A percentile compares a stretch with the other conserved stretches of the same genome.
phyloP scores from a whole-genome alignment of 2,888 invertebrate genomes.

The Amphipoea lucens region DNA sequence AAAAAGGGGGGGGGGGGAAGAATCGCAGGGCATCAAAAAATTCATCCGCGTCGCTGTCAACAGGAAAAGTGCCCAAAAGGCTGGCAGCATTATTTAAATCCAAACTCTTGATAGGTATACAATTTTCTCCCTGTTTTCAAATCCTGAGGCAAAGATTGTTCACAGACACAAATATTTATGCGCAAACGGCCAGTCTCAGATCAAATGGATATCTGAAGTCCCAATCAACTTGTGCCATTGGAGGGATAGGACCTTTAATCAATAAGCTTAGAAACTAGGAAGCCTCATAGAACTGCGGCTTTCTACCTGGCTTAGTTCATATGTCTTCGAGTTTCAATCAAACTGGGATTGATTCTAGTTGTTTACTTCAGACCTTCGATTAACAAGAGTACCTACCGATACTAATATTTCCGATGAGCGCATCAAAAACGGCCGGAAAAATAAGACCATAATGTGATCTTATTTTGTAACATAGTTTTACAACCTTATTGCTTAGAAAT shows the following conservation, averaged over 20 bases:
- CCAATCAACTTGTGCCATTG: conserved; percentile 29
- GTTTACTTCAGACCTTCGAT: no score
- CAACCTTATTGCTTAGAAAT: no score
- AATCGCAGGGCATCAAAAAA: no score
- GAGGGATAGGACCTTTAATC: conserved; percentile 2
- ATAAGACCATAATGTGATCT: no score
- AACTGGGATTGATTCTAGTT: conserved; percentile 4
- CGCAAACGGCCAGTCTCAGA: conserved; percentile 26
- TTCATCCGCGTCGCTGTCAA: no score
- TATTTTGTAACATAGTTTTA: no score
- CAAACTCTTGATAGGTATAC: neutral
- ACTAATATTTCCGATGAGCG: no score
- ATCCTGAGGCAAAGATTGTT: neutral
- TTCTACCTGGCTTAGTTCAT: conserved; percentile 34
- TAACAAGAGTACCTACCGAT: no score
- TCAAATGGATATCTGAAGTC: conserved; percentile 19
- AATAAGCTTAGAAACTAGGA: conserved; percentile 36
- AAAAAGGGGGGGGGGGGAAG: accelerated
- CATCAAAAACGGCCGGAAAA: no score
- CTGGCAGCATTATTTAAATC: neutral
- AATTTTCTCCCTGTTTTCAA: neutral
- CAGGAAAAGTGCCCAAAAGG: no score
- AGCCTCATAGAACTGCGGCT: neutral
- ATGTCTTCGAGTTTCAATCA: conserved; percentile 28
- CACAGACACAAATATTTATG: conserved; percentile 15